These are phyloP conservation scores for Sebastes kiyomatsui DNA, from an alignment of 2,797 vertebrate species.

Conservation along the genomic window DNA sequence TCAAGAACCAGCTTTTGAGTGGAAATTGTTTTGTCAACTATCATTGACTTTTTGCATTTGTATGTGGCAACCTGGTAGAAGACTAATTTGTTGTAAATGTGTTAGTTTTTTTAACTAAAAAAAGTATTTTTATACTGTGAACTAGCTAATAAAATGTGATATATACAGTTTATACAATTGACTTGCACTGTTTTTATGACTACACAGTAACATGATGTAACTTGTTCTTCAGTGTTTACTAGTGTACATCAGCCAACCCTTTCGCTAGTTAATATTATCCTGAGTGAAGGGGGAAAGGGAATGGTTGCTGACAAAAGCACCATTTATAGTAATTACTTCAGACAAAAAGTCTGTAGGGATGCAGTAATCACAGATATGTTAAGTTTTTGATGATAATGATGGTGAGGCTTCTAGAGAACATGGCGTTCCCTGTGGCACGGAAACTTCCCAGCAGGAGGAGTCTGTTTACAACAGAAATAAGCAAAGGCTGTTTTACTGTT, in stretches of 20 bases:
- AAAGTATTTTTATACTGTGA: not conserved
- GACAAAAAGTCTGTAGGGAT: not conserved
- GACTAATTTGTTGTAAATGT: not conserved
- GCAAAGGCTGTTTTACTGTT: constrained; percentile 20
- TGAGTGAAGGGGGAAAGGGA: not conserved
- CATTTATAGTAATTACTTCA: not conserved
- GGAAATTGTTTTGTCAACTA: not conserved
- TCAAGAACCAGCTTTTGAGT: not conserved
- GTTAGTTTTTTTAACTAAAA: not conserved
- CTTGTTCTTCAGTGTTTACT: not conserved
- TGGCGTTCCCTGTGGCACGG: constrained; percentile 32
- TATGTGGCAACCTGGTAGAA: not conserved
- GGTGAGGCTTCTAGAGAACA: constrained; percentile 1
- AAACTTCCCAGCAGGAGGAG: constrained; percentile 56
- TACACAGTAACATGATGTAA: not conserved
- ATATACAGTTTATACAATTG: not conserved
- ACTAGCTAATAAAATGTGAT: constrained; percentile 28
- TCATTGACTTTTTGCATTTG: not conserved
- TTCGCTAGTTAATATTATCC: not conserved
- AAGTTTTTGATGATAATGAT: not conserved
- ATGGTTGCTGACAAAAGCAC: constrained; percentile 1
- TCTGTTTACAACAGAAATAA: constrained; percentile 37
- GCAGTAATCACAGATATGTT: constrained; percentile 15
- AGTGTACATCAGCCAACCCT: not conserved
- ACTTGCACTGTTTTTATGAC: not conserved